Evolutionary conservation across 2,888 invertebrate genomes (phyloP).

Genomic region (Drosophila hawaiiensis): DNA sequence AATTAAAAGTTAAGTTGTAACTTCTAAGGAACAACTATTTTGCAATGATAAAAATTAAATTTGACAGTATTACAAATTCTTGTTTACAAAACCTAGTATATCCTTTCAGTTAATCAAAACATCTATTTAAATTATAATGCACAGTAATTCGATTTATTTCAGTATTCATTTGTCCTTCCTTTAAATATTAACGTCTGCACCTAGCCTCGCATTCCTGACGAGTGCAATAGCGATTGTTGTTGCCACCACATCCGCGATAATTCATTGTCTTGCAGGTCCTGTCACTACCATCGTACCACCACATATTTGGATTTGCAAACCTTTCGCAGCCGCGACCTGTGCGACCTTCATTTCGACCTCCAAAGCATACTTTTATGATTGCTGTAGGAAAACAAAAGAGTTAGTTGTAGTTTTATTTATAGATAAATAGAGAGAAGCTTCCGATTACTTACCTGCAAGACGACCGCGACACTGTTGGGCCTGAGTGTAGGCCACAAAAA

Average conservation of each 20-base stretch:
- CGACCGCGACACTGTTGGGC: conserved; percentile 19
- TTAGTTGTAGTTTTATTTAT: not conserved
- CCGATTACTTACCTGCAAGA: not conserved
- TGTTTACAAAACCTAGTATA: too few relatives aligned
- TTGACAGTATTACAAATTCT: too few relatives aligned
- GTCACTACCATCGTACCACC: not conserved
- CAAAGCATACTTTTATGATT: too few relatives aligned
- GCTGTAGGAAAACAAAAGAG: not conserved
- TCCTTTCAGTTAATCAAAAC: too few relatives aligned
- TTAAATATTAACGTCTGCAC: not conserved
- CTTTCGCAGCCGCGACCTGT: too few relatives aligned
- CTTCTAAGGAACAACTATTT: too few relatives aligned
- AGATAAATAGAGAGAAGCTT: fast-evolving
- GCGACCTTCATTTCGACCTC: too few relatives aligned
- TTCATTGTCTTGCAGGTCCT: not conserved
- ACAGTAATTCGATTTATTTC: not conserved
- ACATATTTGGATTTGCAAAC: conserved; percentile 9
- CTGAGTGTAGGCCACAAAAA: conserved; percentile 27
- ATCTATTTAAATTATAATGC: not conserved
- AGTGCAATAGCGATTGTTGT: conserved; percentile 21
- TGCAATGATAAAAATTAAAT: too few relatives aligned
- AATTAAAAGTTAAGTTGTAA: too few relatives aligned
- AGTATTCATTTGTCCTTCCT: fast-evolving
- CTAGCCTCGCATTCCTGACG: not conserved
- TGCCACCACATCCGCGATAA: conserved; percentile 30